Conservation (phyloP, 2,113 vertebrate species). For the Etia nguti region DNA sequence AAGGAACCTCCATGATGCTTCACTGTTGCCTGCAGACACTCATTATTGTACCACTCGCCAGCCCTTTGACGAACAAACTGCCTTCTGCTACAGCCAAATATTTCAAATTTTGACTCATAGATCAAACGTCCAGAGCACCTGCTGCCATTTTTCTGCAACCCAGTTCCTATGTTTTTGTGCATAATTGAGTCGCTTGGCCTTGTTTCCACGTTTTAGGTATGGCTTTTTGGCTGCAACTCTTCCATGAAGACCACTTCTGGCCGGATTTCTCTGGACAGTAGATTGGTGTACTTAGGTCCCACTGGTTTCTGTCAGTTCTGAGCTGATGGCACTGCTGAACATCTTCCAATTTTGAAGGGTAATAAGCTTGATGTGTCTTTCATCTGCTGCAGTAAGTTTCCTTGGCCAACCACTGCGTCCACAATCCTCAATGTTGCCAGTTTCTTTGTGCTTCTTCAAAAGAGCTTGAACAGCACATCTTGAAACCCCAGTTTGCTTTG, state of each 20-base stretch:
- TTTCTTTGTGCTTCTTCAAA: background rate
- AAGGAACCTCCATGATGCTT: background rate
- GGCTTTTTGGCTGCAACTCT: background rate
- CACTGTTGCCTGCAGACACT: background rate
- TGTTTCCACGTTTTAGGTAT: background rate
- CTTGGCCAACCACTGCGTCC: background rate
- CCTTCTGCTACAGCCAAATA: background rate
- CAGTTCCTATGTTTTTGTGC: background rate
- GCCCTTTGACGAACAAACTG: background rate
- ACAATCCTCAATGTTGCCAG: background rate
- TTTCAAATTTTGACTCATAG: background rate
- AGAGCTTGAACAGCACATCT: background rate
- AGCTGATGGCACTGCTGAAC: background rate
- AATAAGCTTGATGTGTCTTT: background rate
- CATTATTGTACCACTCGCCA: background rate
- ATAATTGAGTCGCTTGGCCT: background rate
- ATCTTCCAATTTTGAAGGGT: background rate
- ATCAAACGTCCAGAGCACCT: background rate
- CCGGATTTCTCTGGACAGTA: background rate
- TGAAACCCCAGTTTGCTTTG: background rate
- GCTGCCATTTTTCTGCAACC: background rate
- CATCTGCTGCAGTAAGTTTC: background rate
- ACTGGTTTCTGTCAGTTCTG: background rate
- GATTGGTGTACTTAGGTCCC: background rate
- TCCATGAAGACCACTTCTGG: background rate